Conservation (phyloP, 2,797 vertebrate species). For the Tolypeutes matacus region DNA sequence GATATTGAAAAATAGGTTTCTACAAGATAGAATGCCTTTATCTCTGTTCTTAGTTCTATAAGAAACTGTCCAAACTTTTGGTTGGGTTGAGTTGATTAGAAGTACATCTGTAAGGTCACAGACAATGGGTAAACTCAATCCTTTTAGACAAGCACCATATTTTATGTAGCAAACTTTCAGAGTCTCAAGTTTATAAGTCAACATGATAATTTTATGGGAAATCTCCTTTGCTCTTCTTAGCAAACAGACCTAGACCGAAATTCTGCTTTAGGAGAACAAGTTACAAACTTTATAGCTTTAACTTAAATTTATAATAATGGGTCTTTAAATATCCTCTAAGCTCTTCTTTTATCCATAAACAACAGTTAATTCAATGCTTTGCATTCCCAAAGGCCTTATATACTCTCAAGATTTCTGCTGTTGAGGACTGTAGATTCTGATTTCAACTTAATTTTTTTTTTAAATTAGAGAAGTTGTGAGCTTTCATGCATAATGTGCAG, state of each 20-base stretch:
- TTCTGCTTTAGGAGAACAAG: conserved; percentile 46
- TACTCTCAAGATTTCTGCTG: conserved; percentile 3
- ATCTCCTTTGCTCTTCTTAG: conserved; percentile 41
- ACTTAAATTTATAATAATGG: conserved; percentile 54
- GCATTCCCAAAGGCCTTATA: not conserved
- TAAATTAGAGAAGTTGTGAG: too few relatives aligned
- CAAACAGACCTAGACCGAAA: conserved; percentile 35
- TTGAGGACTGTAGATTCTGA: conserved; percentile 33
- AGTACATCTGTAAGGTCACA: not conserved
- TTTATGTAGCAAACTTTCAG: not conserved
- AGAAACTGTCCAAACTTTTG: not conserved
- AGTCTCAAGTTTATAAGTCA: not conserved
- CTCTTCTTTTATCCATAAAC: conserved; percentile 36
- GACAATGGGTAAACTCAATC: not conserved
- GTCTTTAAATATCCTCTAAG: conserved; percentile 55
- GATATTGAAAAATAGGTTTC: not conserved
- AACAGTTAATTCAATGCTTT: conserved; percentile 16
- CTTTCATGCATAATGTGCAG: too few relatives aligned
- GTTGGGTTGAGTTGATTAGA: not conserved
- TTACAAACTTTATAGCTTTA: conserved; percentile 16
- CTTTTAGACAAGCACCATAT: not conserved
- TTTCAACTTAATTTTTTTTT: not conserved
- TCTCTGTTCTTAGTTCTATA: not conserved
- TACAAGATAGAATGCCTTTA: not conserved
- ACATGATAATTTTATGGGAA: conserved; percentile 29